Base-by-base conservation (phyloP, 1,140 invertebrate species). In the Diachasma alloeum region DNA sequence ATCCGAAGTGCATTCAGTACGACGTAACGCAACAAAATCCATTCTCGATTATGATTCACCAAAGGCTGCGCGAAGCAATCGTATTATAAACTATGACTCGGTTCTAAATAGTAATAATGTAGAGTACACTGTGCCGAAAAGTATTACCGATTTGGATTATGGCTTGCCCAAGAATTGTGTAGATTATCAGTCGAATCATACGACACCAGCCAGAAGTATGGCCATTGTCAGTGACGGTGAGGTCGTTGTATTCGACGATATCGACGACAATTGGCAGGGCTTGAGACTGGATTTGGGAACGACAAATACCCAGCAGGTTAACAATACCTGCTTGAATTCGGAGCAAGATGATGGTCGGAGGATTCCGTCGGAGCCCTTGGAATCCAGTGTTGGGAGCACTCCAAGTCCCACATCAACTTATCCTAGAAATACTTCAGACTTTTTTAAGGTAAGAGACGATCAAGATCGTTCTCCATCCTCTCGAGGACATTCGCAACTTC, bases 201-300 rank as follows among this genome's bases (percentile, higher is more conserved):
- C 87, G 44, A 88, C 87, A 10, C 87, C 85, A 9, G 86, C 86
- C n/a, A 84, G 86, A 79, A 87, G 87, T 70, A 89, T 90, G 88
- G 85, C 88, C 3, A 91, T 92, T 3, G 91, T 93, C n/a, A 92
- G 91, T 78, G 93, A 93, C 67, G 93, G 93, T 17, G 93, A 95
- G 84, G 93, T 95, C 10, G 93, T 95, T 48, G 94, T 96, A 24
- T 96, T 96, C 86, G 95, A 96, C 84, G 95, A 96, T 83, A 95
- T 95, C 78, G 95, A 93, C 77, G 94, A 96, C 78, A 92, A 91
- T 80, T 93, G 93, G 93, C 92, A 92, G 87, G 91, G 91, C 85
- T 71, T 90, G 19, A 80, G 88, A 67, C 75, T 89, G 11, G 88
- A 90, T 77, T 79, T 90, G 31, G 83, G 82, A 44, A 79, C 83